A percentile compares a stretch with the other conserved stretches of the same genome.
phyloP scores from a whole-genome alignment of 2,113 vertebrate species.

The Cnemophilus loriae region DNA sequence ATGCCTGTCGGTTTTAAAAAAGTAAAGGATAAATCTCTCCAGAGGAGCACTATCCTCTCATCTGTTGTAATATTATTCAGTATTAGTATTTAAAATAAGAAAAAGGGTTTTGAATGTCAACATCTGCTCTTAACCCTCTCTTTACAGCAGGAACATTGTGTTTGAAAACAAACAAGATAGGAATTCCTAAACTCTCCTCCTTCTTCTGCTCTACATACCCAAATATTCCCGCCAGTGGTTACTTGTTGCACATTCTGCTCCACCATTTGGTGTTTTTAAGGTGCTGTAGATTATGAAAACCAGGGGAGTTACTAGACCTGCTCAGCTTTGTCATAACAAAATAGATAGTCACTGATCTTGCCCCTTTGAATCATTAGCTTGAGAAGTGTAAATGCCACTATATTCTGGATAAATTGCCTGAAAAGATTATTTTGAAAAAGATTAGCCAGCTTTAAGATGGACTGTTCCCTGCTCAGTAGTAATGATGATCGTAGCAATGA shows the following conservation, averaged over 20 bases:
- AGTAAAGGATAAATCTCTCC: neutral
- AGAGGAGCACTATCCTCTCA: neutral
- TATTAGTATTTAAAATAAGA: slow-evolving; percentile 38
- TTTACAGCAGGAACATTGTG: neutral
- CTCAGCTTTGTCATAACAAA: neutral
- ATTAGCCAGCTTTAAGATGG: neutral
- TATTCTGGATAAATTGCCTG: neutral
- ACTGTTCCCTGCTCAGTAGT: neutral
- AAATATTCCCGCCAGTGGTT: neutral
- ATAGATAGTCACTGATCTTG: neutral
- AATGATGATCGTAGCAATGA: neutral
- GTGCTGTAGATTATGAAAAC: neutral
- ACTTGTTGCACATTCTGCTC: neutral
- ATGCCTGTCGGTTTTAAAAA: neutral
- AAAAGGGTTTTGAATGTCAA: neutral
- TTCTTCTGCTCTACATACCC: neutral
- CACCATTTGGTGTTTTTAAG: neutral
- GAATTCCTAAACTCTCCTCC: neutral
- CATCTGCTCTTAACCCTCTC: neutral
- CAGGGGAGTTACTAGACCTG: neutral
- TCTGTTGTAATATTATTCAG: slow-evolving; percentile 15
- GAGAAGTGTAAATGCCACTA: neutral
- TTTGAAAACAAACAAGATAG: slow-evolving; percentile 1
- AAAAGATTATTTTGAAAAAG: neutral
- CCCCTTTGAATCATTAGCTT: neutral